A percentile compares a stretch with the other conserved stretches of the same genome.
phyloP scores from a whole-genome alignment of 2,797 vertebrate species.

The Erithacus rubecula region DNA sequence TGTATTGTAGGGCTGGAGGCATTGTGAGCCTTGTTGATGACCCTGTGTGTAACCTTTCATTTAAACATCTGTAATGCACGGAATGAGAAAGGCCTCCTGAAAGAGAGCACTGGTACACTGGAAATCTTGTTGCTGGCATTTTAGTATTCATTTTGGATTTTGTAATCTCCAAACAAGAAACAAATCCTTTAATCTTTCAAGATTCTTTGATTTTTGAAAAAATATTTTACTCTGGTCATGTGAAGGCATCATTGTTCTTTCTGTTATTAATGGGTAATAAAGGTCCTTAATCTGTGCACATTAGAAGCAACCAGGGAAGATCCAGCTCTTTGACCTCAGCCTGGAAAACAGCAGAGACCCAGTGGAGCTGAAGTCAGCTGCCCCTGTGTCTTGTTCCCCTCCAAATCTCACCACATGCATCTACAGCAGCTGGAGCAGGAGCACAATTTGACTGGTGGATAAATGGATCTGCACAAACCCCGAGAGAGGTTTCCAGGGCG shows the following conservation, averaged over 20 bases:
- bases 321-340: not conserved
- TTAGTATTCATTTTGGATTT: not conserved
- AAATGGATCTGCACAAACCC: not conserved
- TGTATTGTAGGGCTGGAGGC: conserved; percentile 81
- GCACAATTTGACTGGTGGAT: not conserved
- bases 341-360: not conserved
- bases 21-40: conserved; percentile 78
- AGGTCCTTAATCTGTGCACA: not conserved
- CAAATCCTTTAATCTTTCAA: not conserved
- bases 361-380: not conserved
- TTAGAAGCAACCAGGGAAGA: not conserved
- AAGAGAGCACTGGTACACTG: not conserved
- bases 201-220: not conserved
- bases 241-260: not conserved
- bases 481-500: not conserved
- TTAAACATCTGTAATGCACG: conserved; percentile 65
- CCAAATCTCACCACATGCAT: not conserved
- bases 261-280: not conserved
- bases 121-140: not conserved
- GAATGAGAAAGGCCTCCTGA: not conserved
- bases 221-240: not conserved
- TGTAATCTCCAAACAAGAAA: not conserved
- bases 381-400: not conserved
- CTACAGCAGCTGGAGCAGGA: not conserved
- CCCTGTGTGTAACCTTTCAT: conserved; percentile 80